These are phyloP conservation scores for Cottoperca gobio DNA, from an alignment of 2,797 vertebrate genomes.

Conservation along the genomic window DNA sequence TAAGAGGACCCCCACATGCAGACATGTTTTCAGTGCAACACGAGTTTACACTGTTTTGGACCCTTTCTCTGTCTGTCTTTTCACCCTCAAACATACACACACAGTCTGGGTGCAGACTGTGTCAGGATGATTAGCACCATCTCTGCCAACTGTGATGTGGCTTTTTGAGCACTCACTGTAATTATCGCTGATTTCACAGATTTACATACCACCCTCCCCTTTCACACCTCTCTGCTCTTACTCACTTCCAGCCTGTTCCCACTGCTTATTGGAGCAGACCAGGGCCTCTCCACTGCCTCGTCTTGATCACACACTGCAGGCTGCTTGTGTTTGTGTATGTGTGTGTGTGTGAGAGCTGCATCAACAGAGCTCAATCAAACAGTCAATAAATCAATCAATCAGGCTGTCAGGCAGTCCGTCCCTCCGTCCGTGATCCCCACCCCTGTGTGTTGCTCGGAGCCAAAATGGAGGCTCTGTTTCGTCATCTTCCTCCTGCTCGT, in stretches of 20 bases:
- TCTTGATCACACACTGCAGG: conserved; percentile 43
- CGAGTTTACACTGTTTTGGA: conserved; percentile 25
- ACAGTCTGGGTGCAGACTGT: conserved; percentile 76
- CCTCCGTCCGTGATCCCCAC: conserved; percentile 18
- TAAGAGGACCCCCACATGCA: conserved; percentile 34
- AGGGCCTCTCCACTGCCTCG: conserved; percentile 18
- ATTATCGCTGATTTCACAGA: conserved; percentile 86
- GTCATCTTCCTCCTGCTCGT: conserved; percentile 62
- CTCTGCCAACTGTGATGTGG: conserved; percentile 85
- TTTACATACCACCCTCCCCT: conserved; percentile 80
- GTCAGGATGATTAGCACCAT: conserved; percentile 84
- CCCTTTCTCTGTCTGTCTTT: conserved; percentile 10
- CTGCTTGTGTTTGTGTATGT: conserved; percentile 7
- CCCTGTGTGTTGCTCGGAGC: conserved; percentile 54
- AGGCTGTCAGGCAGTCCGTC: conserved; percentile 32
- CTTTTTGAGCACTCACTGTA: conserved; percentile 84
- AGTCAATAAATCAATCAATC: conserved; percentile 45
- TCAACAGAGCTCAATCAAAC: conserved; percentile 36
- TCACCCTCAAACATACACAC: conserved; percentile 20
- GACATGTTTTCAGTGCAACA: conserved; percentile 46
- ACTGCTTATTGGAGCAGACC: conserved; percentile 49
- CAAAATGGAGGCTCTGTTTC: conserved; percentile 80
- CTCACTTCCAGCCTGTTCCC: conserved; percentile 78
- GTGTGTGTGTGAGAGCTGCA: conserved; percentile 17
- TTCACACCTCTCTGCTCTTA: conserved; percentile 77